Conservation (phyloP, 2,888 invertebrate genomes). For the Rhagonycha fulva region DNA sequence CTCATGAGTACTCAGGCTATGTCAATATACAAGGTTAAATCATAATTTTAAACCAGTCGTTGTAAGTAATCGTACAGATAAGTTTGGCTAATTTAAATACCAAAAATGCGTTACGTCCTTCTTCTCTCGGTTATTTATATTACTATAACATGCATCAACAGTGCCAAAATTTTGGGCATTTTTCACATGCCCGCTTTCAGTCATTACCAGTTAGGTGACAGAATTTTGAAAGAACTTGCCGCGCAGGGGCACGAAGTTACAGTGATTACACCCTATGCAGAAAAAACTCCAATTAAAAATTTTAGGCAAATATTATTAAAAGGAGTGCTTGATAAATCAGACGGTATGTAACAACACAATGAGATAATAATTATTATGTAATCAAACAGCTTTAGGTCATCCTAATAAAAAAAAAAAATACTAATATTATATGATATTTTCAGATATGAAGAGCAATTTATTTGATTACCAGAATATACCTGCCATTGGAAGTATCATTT, state of each 20-base stretch:
- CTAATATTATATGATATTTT: no score
- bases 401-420: no score
- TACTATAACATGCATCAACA: no score
- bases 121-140: no score
- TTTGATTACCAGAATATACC: neutral
- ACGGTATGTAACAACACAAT: neutral
- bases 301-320: neutral
- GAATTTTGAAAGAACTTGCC: constrained; percentile 38
- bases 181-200: constrained; percentile 38
- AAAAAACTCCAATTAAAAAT: neutral
- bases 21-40: no score
- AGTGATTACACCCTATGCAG: neutral
- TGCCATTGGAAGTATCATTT: neutral
- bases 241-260: constrained; percentile 49
- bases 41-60: no score
- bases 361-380: neutral
- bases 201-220: constrained; percentile 38
- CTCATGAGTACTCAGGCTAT: no score
- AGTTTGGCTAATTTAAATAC: no score
- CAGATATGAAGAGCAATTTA: neutral
- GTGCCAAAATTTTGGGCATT: constrained; percentile 36
- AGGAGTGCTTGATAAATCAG: neutral
- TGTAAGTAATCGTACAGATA: no score
- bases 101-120: no score
- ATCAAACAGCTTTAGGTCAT: no score